phyloP scores from a whole-genome alignment of 2,113 vertebrate species.

The Phainopepla nitens region DNA sequence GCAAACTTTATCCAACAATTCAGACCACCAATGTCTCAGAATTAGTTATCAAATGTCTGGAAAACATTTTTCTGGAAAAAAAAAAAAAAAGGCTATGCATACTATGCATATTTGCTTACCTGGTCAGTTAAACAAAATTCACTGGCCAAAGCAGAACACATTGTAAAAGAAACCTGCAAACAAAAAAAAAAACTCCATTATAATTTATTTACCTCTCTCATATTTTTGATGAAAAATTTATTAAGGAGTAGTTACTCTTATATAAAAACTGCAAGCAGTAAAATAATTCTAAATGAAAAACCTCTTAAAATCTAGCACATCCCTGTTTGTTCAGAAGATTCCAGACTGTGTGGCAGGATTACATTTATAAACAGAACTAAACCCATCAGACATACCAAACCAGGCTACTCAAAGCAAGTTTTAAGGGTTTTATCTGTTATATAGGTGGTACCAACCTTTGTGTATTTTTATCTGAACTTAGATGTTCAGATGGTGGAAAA shows the following conservation, averaged over 20 bases:
- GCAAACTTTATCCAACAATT: not conserved
- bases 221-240: not conserved
- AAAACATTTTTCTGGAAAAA: not conserved
- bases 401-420: not conserved
- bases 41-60: not conserved
- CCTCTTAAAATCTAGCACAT: not conserved
- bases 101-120: slow-evolving; percentile 1
- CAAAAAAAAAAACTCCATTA: not conserved
- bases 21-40: not conserved
- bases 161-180: not conserved
- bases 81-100: no score
- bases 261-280: not conserved
- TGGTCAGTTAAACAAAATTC: not conserved
- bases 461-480: not conserved
- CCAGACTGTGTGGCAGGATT: not conserved
- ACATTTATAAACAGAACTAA: not conserved
- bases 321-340: not conserved
- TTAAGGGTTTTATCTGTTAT: not conserved
- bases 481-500: not conserved
- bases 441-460: not conserved
- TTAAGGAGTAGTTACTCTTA: not conserved
- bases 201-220: not conserved
- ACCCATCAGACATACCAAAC: not conserved
- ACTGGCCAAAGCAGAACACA: not conserved
- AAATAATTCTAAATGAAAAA: not conserved